These are phyloP conservation scores for Nezara viridula DNA, from an alignment of 2,888 invertebrate genomes.

Conservation along the genomic window DNA sequence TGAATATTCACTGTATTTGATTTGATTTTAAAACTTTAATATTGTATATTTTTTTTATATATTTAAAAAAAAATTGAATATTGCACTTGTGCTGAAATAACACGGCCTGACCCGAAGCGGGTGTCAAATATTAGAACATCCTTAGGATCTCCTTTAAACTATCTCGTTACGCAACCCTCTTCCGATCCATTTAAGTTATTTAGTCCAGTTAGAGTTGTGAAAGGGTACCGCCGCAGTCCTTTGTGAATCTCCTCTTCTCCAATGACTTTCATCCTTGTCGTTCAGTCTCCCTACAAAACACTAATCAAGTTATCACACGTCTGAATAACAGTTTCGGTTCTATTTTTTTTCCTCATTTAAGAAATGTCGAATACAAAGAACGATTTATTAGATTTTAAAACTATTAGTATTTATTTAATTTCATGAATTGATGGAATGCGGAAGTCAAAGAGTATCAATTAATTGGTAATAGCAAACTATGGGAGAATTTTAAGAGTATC, in stretches of 20 bases:
- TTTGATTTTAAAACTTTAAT: no score
- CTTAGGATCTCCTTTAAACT: conserved; percentile 29
- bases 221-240: conserved; percentile 35
- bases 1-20: not conserved
- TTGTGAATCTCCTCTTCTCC: not conserved
- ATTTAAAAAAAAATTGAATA: not conserved
- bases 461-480: no score
- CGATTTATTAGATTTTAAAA: no score
- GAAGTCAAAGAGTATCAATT: no score
- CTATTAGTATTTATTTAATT: no score
- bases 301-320: not conserved
- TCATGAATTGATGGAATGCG: no score
- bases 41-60: no score
- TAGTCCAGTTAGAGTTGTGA: conserved; percentile 29
- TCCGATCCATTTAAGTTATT: conserved; percentile 35
- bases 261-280: not conserved
- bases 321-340: not conserved
- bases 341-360: not conserved
- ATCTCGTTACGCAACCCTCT: conserved; percentile 31
- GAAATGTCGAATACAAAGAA: not conserved
- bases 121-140: conserved; percentile 44
- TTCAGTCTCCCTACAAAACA: not conserved
- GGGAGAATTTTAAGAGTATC: no score
- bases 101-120: not conserved
- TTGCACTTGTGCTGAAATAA: not conserved